These are phyloP conservation scores for Pentamera pediparva DNA, from an alignment of 53 echinoderm and acorn worm species.

Conservation along the genomic window DNA sequence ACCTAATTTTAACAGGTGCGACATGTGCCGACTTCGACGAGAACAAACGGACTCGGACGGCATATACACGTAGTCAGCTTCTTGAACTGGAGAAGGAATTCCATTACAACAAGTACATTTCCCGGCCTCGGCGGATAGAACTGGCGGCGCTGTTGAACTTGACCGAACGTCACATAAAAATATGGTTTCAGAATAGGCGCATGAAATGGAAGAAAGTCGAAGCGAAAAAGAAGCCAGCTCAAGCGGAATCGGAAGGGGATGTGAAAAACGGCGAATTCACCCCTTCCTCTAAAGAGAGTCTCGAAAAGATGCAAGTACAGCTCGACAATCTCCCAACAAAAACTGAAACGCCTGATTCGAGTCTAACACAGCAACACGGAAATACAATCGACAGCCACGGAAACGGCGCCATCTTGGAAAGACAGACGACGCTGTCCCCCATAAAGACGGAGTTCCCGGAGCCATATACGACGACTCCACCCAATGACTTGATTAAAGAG, in stretches of 20 bases:
- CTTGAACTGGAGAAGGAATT: constrained; percentile 97
- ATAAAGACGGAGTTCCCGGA: too few relatives aligned
- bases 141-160: constrained; percentile 93
- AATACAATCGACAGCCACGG: neutral
- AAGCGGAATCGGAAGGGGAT: constrained; percentile 41
- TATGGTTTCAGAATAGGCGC: constrained; percentile 97
- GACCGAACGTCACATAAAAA: constrained; percentile 97
- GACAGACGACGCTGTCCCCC: too few relatives aligned
- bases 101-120: constrained; percentile 97
- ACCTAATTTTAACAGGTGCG: constrained; percentile 65
- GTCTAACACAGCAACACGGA: neutral
- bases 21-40: constrained; percentile 94
- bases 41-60: constrained; percentile 94
- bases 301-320: neutral
- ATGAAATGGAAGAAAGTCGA: constrained; percentile 99
- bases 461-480: too few relatives aligned
- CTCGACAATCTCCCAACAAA: neutral
- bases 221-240: constrained; percentile 70
- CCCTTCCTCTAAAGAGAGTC: neutral
- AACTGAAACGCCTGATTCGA: constrained; percentile 11
- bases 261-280: neutral
- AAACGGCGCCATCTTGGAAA: neutral
- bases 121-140: constrained; percentile 85
- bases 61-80: constrained; percentile 93
- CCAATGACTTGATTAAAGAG: too few relatives aligned